Evolutionary conservation across 2,113 vertebrate species (phyloP).

Genomic region (Charina bottae): DNA sequence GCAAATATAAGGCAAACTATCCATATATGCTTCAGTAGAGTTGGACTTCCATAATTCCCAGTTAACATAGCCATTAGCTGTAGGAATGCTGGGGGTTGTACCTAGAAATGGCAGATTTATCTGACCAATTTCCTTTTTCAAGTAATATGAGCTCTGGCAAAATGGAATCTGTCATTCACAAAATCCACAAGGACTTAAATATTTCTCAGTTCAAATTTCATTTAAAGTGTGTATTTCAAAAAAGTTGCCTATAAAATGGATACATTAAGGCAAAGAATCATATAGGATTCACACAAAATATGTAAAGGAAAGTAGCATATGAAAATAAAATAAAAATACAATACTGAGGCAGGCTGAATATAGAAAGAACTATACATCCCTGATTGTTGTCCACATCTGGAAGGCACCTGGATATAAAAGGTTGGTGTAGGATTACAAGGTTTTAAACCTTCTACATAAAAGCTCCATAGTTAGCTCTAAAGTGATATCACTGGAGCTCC

Average conservation of each 20-base stretch:
- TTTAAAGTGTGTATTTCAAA: neutral
- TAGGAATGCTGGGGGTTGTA: neutral
- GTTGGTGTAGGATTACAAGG: neutral
- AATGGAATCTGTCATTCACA: neutral
- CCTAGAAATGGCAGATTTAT: neutral
- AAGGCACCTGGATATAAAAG: neutral
- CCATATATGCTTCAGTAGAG: neutral
- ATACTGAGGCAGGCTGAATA: neutral
- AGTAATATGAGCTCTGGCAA: neutral
- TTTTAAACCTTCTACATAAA: neutral
- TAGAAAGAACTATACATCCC: neutral
- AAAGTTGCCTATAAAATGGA: neutral
- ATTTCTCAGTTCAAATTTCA: neutral
- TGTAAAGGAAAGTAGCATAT: neutral
- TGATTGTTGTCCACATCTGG: neutral
- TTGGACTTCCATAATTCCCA: neutral
- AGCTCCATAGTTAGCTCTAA: neutral
- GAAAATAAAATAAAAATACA: neutral
- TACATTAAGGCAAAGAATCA: neutral
- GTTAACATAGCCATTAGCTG: neutral
- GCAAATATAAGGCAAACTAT: neutral
- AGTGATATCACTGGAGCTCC: conserved; percentile 22
- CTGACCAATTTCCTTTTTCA: neutral
- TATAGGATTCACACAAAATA: neutral
- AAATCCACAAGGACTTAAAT: neutral